A percentile compares a stretch with the other conserved stretches of the same genome.
Conservation (phyloP, 2,113 vertebrate genomes). For the Psammodynastes pulverulentus region DNA sequence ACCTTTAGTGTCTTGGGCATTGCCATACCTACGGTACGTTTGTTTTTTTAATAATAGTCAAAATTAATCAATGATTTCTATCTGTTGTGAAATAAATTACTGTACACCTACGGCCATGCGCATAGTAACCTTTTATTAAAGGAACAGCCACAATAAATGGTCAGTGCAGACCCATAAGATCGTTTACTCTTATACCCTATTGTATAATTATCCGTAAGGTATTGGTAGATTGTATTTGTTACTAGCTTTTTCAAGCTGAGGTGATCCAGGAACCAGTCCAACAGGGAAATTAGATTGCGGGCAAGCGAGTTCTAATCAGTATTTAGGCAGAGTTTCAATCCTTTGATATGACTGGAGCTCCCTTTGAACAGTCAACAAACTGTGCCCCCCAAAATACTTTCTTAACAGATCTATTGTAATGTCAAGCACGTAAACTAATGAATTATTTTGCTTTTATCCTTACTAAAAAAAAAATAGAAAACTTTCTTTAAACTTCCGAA, state of each 20-base stretch:
- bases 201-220: not conserved
- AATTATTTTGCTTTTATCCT: not conserved
- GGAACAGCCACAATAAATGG: not conserved
- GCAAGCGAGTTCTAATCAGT: not conserved
- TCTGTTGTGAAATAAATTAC: not conserved
- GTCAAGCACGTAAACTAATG: not conserved
- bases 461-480: not conserved
- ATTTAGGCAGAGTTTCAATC: not conserved
- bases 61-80: not conserved
- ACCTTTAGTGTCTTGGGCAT: not conserved
- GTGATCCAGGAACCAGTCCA: not conserved
- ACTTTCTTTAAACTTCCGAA: not conserved
- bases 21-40: not conserved
- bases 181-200: not conserved
- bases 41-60: not conserved
- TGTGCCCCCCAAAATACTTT: not conserved
- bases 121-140: not conserved
- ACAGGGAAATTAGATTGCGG: not conserved
- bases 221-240: not conserved
- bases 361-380: not conserved
- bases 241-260: not conserved
- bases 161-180: not conserved
- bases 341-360: not conserved
- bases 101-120: not conserved
- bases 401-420: not conserved